Conservation (phyloP, 2,888 invertebrate genomes). For the Entomobrya multifasciata region DNA sequence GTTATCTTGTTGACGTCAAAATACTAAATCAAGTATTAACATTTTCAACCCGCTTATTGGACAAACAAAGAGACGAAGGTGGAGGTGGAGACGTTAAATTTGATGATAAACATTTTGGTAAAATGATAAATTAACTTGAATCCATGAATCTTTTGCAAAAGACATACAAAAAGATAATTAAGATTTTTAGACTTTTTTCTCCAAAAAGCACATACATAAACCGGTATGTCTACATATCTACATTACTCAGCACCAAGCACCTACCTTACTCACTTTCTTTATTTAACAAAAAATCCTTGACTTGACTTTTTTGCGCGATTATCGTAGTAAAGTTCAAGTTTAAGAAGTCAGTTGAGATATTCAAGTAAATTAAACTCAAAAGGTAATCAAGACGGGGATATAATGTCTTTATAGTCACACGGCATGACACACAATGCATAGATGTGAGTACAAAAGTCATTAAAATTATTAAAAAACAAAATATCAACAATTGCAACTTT, state of each 20-base stretch:
- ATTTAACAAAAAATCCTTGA: not conserved
- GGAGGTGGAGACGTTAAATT: no score
- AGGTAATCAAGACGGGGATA: not conserved
- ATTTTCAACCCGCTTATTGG: no score
- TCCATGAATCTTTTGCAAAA: constrained; percentile 19
- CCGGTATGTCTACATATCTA: not conserved
- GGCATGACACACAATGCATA: no score
- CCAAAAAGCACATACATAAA: not conserved
- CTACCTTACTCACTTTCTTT: not conserved
- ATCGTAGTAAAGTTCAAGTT: not conserved
- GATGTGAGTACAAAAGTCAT: not conserved
- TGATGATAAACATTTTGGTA: not conserved
- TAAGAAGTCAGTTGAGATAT: not conserved
- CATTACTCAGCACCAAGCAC: no score
- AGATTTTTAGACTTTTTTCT: constrained; percentile 35
- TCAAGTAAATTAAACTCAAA: not conserved
- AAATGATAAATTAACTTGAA: constrained; percentile 66
- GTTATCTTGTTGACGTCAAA: no score
- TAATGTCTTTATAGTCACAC: not conserved
- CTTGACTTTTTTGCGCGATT: not conserved
- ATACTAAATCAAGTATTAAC: no score
- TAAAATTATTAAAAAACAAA: constrained; percentile 19
- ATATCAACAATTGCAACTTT: constrained; percentile 31
- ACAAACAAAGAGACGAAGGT: no score
- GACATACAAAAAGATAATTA: constrained; percentile 40